Evolutionary conservation across 2,113 vertebrate genomes (phyloP), one percentile per base, ranked within the genome.

Genomic region (Strigops habroptila): DNA sequence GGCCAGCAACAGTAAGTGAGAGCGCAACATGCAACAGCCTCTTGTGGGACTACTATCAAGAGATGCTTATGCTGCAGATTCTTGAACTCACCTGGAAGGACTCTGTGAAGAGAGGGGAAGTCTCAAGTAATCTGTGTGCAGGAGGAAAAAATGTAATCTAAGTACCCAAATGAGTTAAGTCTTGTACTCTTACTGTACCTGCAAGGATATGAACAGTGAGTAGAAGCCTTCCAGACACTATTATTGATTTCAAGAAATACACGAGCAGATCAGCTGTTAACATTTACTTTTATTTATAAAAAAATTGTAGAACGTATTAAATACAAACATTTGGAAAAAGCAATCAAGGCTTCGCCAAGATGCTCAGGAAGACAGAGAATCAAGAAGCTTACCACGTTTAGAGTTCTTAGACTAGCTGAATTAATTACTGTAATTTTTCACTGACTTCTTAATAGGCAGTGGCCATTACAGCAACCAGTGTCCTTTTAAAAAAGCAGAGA

Each of bases 241-340:
- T 6, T 33, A 57, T 0, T 79, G 60, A 63, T 82, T 81, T 87
- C 44, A 86, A 95, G 48, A 95, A 94, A 94, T 23, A 75, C 68
- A 67, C 48, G 62, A 59, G 21, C 48, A 87, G 63, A 69, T 87
- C 44, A 86, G 71, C 65, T 95, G 95, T 93, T 75, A 91, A 82
- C 85, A 94, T 52, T 97, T 86, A 84, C 70, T 91, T 98, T 97
- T 98, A 97, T 97, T 97, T 96, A 97, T 76, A 88, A 95, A 98
- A 94, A 95, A 86, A 80, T 23, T 81, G 53, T 82, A 96, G 89
- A 85, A 96, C 60, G 17, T 95, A 97, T 97, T 95, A 95, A 97
- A 96, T 95, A 96, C 94, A 97, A 86, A 86, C 91, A 67, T 93
- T 27, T 85, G 67, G 95, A 88, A 91, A 94, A 90, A 85, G 59